phyloP scores from a whole-genome alignment of 2,888 invertebrate species.

The Dendrolimus pini region DNA sequence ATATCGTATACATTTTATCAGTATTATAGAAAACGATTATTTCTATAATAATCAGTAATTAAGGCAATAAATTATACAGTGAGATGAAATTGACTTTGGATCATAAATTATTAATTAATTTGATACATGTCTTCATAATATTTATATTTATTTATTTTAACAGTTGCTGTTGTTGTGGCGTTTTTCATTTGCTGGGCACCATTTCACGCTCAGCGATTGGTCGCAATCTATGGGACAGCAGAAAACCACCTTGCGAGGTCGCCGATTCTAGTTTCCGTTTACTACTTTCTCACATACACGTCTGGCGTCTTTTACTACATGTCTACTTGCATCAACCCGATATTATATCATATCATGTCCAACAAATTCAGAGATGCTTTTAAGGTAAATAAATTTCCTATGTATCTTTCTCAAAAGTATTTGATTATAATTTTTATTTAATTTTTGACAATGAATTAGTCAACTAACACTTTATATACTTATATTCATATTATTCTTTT shows the following conservation, averaged over 20 bases:
- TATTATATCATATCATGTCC: slow-evolving; percentile 96
- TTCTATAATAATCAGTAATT: slow-evolving; percentile 1
- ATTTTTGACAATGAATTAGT: slow-evolving; percentile 1
- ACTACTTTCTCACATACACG: slow-evolving; percentile 84
- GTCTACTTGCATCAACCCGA: slow-evolving; percentile 94
- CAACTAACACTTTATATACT: slow-evolving; percentile 8
- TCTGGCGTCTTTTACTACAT: slow-evolving; percentile 95
- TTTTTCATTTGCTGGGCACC: slow-evolving; percentile 95
- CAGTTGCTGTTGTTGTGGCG: slow-evolving; percentile 93
- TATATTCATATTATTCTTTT: too few species aligned
- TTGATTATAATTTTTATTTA: slow-evolving; percentile 12
- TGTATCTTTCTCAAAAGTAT: slow-evolving; percentile 83
- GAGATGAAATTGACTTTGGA: too few species aligned
- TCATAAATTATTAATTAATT: too few species aligned
- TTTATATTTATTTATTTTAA: neutral
- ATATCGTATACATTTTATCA: too few species aligned
- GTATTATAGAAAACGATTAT: neutral
- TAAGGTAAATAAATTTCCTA: slow-evolving; percentile 79
- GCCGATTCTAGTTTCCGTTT: slow-evolving; percentile 72
- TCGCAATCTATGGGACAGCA: slow-evolving; percentile 83
- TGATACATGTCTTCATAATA: too few species aligned
- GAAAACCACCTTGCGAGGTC: slow-evolving; percentile 53
- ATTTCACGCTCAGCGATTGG: slow-evolving; percentile 93
- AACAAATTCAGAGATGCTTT: slow-evolving; percentile 95
- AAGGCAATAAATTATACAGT: too few species aligned